Evolutionary conservation across 2,797 vertebrate species (phyloP), one percentile per base, ranked within the genome.

Genomic region (Catharus ustulatus): DNA sequence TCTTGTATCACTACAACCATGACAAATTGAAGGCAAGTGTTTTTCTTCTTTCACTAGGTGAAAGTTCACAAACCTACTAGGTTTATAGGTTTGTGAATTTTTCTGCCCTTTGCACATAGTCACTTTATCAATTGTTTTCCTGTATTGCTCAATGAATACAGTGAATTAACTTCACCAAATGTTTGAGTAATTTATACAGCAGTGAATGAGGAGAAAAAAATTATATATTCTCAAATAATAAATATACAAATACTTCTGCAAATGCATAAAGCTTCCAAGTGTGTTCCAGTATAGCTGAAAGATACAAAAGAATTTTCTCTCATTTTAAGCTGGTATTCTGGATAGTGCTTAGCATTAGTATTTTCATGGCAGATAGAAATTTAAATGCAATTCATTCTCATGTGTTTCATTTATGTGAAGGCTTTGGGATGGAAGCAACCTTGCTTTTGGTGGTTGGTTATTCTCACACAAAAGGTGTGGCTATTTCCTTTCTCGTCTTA

Each of bases 391-490:
- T 72, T 82, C 36, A 66, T 72, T 76, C 30, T 59, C 13, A 7
- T 76, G 11, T 92, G 72, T 95, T 97, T 84, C 18, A 11, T 90
- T 96, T 12, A 40, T 40, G 40, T 93, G 19, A 96, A 99, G 99
- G 99, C 32, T 99, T 99, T 96, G 99, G 99, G n/a, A 99, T 99
- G 99, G 99, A 99, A 93, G 99, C 99, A 29, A 99, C 99, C 9
- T 97, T 99, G 84, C 98, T 99, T 89, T 96, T 99, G 93, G 99
- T 99, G 71, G 99, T 99, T n/a, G 99, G 99, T 52, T 99, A 98
- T 96, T 99, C 99, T 89, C 99, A 99, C 91, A 99, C 99, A 55
- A 98, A 98, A 95, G 99, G 97, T 5, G 98, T 99, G 58, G 99
- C 99, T 68, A 99, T 99, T 96, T 98, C 99, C 83, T 99, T 99